Evolutionary conservation across 2,888 invertebrate species (phyloP).

Genomic region (Heliconius ismenius): DNA sequence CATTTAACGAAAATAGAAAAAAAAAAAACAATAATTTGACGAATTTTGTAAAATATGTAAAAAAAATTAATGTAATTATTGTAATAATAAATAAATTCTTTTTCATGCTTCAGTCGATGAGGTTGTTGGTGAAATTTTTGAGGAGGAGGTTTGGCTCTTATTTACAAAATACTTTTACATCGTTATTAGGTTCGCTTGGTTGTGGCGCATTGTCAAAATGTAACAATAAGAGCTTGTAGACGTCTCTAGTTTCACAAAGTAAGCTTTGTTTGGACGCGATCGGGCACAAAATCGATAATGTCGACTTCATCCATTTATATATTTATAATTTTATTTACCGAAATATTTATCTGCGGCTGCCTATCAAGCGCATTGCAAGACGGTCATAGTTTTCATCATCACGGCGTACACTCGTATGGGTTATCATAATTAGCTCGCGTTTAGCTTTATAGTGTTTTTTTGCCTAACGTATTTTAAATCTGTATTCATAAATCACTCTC

Average conservation of each 20-base stretch:
- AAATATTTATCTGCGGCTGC: background rate
- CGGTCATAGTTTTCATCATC: slow-evolving; percentile 2
- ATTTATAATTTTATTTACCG: background rate
- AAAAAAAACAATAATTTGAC: background rate
- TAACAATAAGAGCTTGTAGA: slow-evolving; percentile 51
- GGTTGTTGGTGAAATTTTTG: slow-evolving; percentile 67
- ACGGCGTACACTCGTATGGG: background rate
- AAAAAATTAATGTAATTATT: background rate
- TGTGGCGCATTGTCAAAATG: slow-evolving; percentile 49
- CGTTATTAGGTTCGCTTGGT: slow-evolving; percentile 53
- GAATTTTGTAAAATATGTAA: background rate
- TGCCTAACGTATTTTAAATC: background rate
- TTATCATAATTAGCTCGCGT: slow-evolving; percentile 16
- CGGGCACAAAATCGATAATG: slow-evolving; percentile 36
- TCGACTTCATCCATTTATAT: slow-evolving; percentile 18
- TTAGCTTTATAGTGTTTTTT: slow-evolving; percentile 5
- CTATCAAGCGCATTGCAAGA: background rate
- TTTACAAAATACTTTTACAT: slow-evolving; percentile 48
- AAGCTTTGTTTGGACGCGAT: slow-evolving; percentile 38
- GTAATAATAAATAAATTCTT: slow-evolving; percentile 49
- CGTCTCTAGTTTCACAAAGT: slow-evolving; percentile 49
- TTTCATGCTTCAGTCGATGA: slow-evolving; percentile 81
- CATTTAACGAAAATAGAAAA: background rate
- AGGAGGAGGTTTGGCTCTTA: slow-evolving; percentile 74
- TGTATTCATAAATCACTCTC: no score